Evolutionary conservation across 2,888 invertebrate species (phyloP).

Genomic region (Caenorhabditis afra): DNA sequence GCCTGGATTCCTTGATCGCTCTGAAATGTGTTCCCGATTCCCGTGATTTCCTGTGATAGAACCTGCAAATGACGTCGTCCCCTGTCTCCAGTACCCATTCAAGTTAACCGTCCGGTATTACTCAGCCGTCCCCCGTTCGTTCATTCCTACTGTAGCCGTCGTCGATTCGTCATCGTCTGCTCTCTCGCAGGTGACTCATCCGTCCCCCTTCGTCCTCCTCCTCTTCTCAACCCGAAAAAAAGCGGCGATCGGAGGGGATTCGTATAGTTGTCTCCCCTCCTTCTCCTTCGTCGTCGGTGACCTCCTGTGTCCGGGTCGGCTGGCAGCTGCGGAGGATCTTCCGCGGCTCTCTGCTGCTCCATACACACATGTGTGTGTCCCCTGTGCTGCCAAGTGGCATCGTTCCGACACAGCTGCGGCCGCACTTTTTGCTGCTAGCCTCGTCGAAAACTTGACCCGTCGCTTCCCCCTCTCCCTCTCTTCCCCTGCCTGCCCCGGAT

Average conservation of each 20-base stretch:
- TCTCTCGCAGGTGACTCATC: constrained; percentile 11
- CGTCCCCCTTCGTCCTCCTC: neutral
- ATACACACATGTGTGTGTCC: constrained; percentile 22
- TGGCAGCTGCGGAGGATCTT: constrained; percentile 35
- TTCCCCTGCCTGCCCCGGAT: constrained; percentile 9
- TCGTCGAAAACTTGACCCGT: constrained; percentile 28
- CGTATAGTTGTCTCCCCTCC: constrained; percentile 25
- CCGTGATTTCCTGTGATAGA: no score
- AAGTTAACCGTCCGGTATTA: neutral
- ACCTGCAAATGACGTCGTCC: no score
- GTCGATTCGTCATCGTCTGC: no score
- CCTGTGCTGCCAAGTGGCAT: constrained; percentile 7
- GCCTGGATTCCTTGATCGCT: no score
- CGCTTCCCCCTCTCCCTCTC: neutral
- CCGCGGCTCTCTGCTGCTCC: constrained; percentile 7
- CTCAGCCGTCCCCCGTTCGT: neutral
- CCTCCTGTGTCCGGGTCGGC: constrained; percentile 8
- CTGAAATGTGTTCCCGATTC: no score
- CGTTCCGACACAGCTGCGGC: constrained; percentile 20
- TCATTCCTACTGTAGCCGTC: no score
- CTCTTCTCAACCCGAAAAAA: neutral
- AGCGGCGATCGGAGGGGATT: constrained; percentile 1
- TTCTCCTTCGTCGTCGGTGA: constrained; percentile 13
- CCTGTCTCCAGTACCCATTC: no score
- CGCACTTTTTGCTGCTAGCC: constrained; percentile 26